phyloP scores from a whole-genome alignment of 1,140 invertebrate genomes.

The Pseudoatta argentina region DNA sequence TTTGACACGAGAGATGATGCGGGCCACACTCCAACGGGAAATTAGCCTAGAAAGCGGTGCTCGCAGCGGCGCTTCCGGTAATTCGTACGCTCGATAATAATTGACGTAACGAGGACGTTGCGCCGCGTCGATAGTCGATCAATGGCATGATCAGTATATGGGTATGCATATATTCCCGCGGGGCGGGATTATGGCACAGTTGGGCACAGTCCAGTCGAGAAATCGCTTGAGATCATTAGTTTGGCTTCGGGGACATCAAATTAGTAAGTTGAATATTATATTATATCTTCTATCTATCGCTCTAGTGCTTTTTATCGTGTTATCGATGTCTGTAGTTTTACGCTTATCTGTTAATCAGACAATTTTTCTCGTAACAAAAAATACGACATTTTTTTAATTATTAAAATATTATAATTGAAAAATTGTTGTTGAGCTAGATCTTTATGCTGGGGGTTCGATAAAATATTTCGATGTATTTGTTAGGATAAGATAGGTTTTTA shows the following conservation, averaged over 20 bases:
- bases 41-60: slow-evolving; percentile 73
- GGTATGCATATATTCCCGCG: slow-evolving; percentile 54
- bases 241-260: slow-evolving; percentile 7
- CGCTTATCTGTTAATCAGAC: not conserved
- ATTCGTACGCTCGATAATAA: slow-evolving; percentile 78
- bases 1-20: slow-evolving; percentile 20
- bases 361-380: not conserved
- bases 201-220: slow-evolving; percentile 6
- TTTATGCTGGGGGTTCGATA: not conserved
- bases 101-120: slow-evolving; percentile 78
- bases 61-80: slow-evolving; percentile 73
- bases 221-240: slow-evolving; percentile 35
- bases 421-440: not conserved
- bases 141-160: slow-evolving; percentile 70
- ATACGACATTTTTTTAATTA: not conserved
- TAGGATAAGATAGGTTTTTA: not conserved
- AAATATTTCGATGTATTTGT: not conserved
- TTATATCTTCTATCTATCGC: slow-evolving; percentile 20
- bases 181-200: slow-evolving; percentile 38
- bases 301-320: not conserved
- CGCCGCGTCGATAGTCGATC: slow-evolving; percentile 61
- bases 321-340: not conserved
- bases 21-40: slow-evolving; percentile 73
- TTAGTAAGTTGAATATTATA: slow-evolving; percentile 22
- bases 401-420: too few species aligned